Evolutionary conservation across 1,140 invertebrate genomes (phyloP).

Genomic region (Leptonema lineaticorne): DNA sequence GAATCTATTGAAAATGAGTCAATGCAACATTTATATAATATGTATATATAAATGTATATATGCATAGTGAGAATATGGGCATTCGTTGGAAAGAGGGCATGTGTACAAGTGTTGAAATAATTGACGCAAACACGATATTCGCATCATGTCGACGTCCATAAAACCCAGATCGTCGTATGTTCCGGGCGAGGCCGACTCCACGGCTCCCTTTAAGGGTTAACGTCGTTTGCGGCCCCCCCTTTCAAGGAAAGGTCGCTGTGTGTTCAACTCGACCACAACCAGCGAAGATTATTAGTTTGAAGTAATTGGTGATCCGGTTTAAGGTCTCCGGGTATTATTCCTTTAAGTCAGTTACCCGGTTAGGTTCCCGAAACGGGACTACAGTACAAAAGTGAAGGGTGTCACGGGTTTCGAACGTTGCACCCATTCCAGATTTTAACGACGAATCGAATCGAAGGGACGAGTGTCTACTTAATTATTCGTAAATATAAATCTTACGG

Average conservation of each 20-base stretch:
- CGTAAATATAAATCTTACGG: slow-evolving; percentile 27
- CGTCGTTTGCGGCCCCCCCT: not conserved
- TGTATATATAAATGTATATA: no score
- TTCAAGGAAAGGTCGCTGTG: slow-evolving; percentile 18
- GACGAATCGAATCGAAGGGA: no score
- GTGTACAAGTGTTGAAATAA: not conserved
- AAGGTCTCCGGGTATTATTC: slow-evolving; percentile 22
- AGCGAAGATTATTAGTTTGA: slow-evolving; percentile 29
- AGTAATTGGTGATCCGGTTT: slow-evolving; percentile 31
- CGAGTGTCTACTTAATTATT: slow-evolving; percentile 28
- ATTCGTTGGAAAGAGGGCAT: not conserved
- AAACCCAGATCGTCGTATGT: not conserved
- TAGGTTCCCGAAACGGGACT: not conserved
- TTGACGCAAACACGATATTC: slow-evolving; percentile 12
- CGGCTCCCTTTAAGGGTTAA: not conserved
- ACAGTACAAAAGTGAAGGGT: not conserved
- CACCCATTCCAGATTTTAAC: no score
- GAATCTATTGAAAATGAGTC: no score
- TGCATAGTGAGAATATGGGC: no score
- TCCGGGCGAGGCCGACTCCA: not conserved
- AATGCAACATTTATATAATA: no score
- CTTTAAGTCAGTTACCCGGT: slow-evolving; percentile 22
- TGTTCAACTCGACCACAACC: slow-evolving; percentile 22
- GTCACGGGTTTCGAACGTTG: not conserved
- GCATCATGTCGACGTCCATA: slow-evolving; percentile 6